These are phyloP conservation scores for Heliconius charithonia DNA, from an alignment of 2,888 invertebrate genomes.

Conservation along the genomic window DNA sequence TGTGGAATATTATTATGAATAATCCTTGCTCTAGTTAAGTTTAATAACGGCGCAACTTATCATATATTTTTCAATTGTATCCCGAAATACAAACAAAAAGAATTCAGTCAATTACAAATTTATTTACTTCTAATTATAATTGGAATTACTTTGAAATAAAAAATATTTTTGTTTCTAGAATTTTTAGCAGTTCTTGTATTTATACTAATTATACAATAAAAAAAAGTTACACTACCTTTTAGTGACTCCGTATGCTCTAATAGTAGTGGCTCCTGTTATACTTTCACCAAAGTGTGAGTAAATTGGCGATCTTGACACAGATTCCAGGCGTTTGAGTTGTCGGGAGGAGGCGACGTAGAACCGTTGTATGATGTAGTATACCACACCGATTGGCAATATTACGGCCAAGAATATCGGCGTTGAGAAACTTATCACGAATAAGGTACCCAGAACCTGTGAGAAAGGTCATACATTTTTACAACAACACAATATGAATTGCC, in stretches of 20 bases:
- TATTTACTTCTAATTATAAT: not conserved
- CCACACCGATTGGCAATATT: conserved; percentile 89
- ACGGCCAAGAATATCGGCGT: conserved; percentile 92
- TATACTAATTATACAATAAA: not conserved
- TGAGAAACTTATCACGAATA: conserved; percentile 93
- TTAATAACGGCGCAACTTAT: too few relatives aligned
- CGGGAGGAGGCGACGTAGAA: conserved; percentile 97
- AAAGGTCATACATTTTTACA: conserved; percentile 1
- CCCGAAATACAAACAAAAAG: too few relatives aligned
- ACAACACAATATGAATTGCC: not conserved
- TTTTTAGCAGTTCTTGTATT: not conserved
- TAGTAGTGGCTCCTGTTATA: conserved; percentile 92
- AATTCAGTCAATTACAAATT: not conserved
- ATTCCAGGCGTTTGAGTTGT: conserved; percentile 96
- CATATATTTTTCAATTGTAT: too few relatives aligned
- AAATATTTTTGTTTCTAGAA: not conserved
- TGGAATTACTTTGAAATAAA: not conserved
- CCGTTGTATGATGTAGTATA: conserved; percentile 95
- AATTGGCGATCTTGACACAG: conserved; percentile 96
- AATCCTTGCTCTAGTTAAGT: too few relatives aligned
- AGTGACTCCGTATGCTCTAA: conserved; percentile 92
- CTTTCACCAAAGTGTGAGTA: conserved; percentile 99
- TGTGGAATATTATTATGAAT: too few relatives aligned
- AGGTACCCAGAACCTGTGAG: conserved; percentile 90
- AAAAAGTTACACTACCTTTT: conserved; percentile 69